Evolutionary conservation across 2,888 invertebrate species (phyloP), one percentile per base, ranked within the genome.

Genomic region (Ctenicera cuprea): DNA sequence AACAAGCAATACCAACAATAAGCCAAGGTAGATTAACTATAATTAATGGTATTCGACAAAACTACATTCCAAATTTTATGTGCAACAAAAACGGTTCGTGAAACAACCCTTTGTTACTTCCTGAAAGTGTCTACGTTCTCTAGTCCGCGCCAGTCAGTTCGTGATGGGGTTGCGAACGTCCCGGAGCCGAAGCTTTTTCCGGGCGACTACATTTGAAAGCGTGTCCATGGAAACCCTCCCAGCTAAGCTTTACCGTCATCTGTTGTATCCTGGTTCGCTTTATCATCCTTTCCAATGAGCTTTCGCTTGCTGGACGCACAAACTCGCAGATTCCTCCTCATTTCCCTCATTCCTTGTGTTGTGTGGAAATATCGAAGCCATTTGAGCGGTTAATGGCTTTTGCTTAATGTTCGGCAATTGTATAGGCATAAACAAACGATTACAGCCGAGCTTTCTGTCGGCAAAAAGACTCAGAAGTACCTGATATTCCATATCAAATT

Each of bases 191-290:
- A 69, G 52, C 62, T 77, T 71, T 75, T 59, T 71, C 59, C 75
- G 80, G 73, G 54, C 81, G 63, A 77, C 77, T 80, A 67, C 65
- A 75, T 73, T 59, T 65, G 70, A 50, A 79, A 76, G 80, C 82
- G 84, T 83, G 83, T 78, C 83, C 84, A 84, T 84, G 84, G 84
- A 82, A 83, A 84, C 84, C 80, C 83, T 74, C 74, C 71, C 82
- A 80, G 82, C 80, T 78, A 79, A 74, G 73, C 74, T 74, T 77
- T 76, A 74, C 78, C 83, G 83, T 82, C 82, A 83, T 83, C 82
- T 82, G 83, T 81, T 78, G 81, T 80, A 80, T 77, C 77, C 76
- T 75, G 73, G 77, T 78, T 75, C 77, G 77, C 79, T 80, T 81
- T 80, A 80, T 82, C 81, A 81, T 80, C 77, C 79, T 77, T 78